Base-by-base conservation (phyloP, 2,888 invertebrate genomes). In the Thereva unica region DNA sequence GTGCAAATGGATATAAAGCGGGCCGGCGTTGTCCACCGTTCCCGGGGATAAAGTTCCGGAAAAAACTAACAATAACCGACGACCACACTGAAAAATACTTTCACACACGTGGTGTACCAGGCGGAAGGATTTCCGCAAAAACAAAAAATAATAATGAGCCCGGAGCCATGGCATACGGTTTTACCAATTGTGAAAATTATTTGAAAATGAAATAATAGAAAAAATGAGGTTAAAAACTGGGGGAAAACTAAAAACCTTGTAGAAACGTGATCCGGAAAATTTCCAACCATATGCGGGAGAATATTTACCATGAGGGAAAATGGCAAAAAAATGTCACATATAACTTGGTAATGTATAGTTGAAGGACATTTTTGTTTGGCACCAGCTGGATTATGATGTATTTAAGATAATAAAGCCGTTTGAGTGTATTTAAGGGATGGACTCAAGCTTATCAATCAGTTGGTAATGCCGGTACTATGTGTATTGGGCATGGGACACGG, bases 1-100 rank as follows among this genome's bases (percentile, higher is more conserved):
- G 49, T 65, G 49, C 65, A 65, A 56, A 56, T 65, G 56, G 56
- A 65, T 56, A 56, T 55, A 49, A 47, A 50, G 35, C 50, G 50
- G 23, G 12, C 23, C 7, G 7, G 7, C 9, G 7, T 64, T 64
- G 52, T 53, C 35, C 64, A 42, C 50, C 37, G 23, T 49, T 61
- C 61, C 50, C 61, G 61, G 50, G 50, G 50, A 61, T 50, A 61
- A 64, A 64, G 53, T 68, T 56, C 52, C 66, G 68, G 68, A 68
- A 68, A 23, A 67, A 69, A 67, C 69, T 63, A 69, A 67, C 67
- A 67, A 69, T 67, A 67, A 69, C 66, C 67, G 66, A 55, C 66
- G 57, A 67, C 69, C 69, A 69, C 67, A 69, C 59, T 45, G 67
- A 66, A 69, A 67, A 66, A 64, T 55, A 37, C 53, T 64, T 50